These are phyloP conservation scores for Sternarchorhynchus goeldii DNA, from an alignment of 2,797 vertebrate genomes.

Conservation along the genomic window DNA sequence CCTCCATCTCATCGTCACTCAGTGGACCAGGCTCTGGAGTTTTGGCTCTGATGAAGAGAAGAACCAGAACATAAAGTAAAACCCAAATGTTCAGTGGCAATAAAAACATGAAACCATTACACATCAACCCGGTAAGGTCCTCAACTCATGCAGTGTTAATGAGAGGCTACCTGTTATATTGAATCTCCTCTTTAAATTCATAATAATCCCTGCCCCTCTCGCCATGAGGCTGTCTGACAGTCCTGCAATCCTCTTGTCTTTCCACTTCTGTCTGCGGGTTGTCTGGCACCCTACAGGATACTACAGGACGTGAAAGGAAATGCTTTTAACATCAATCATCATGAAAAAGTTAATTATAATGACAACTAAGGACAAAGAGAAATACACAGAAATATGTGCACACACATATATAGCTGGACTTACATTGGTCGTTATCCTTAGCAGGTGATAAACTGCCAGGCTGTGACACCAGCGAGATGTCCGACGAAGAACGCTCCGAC, in stretches of 20 bases:
- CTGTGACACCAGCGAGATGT: neutral
- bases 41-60: slow-evolving; percentile 75
- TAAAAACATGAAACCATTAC: neutral
- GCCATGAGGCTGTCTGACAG: slow-evolving; percentile 69
- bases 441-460: neutral
- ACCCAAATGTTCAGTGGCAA: neutral
- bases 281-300: neutral
- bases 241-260: slow-evolving; percentile 59
- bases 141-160: neutral
- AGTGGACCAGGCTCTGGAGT: slow-evolving; percentile 73
- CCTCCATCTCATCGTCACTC: slow-evolving; percentile 63
- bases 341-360: neutral
- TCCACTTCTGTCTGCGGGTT: slow-evolving; percentile 54
- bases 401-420: neutral
- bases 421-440: neutral
- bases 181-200: slow-evolving; percentile 93
- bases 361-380: neutral
- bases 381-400: too few species aligned
- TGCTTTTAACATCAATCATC: neutral
- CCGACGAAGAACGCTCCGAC: neutral
- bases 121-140: neutral
- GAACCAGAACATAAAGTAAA: neutral
- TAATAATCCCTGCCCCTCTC: slow-evolving; percentile 86
- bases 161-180: slow-evolving; percentile 82
- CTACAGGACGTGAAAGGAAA: neutral